Percentiles rank a stretch among this genome's conserved stretches.
Conservation (phyloP, 2,888 invertebrate species). For the Amphipyra tragopoginis region DNA sequence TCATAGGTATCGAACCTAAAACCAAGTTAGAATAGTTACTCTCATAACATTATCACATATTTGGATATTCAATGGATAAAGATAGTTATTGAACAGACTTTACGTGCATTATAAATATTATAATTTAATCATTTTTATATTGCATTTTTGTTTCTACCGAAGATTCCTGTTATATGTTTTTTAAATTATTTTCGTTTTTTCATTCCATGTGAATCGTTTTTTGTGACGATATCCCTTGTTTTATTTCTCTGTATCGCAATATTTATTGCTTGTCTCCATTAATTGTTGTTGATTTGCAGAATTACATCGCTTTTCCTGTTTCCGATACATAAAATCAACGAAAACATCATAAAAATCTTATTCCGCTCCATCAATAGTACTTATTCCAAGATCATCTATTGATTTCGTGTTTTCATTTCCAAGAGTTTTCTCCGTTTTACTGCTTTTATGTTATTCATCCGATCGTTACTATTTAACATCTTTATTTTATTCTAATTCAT, state of each 20-base stretch:
- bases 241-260: conserved; percentile 1
- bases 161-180: too few species aligned
- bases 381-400: conserved; percentile 29
- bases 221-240: not conserved
- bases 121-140: too few species aligned
- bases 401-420: conserved; percentile 22
- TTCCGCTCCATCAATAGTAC: conserved; percentile 27
- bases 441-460: conserved; percentile 12
- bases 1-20: too few species aligned
- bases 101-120: too few species aligned
- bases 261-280: conserved; percentile 5
- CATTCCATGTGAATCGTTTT: not conserved
- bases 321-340: conserved; percentile 44
- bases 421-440: conserved; percentile 7
- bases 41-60: too few species aligned
- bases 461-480: conserved; percentile 9
- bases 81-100: too few species aligned
- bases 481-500: conserved; percentile 2
- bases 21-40: too few species aligned
- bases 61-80: too few species aligned
- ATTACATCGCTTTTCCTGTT: conserved; percentile 26
- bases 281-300: conserved; percentile 19
- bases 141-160: too few species aligned
- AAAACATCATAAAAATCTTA: conserved; percentile 55
- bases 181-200: too few species aligned